A percentile compares a stretch with the other conserved stretches of the same genome.
phyloP scores from a whole-genome alignment of 2,797 vertebrate species.

The Esox masquinongy region DNA sequence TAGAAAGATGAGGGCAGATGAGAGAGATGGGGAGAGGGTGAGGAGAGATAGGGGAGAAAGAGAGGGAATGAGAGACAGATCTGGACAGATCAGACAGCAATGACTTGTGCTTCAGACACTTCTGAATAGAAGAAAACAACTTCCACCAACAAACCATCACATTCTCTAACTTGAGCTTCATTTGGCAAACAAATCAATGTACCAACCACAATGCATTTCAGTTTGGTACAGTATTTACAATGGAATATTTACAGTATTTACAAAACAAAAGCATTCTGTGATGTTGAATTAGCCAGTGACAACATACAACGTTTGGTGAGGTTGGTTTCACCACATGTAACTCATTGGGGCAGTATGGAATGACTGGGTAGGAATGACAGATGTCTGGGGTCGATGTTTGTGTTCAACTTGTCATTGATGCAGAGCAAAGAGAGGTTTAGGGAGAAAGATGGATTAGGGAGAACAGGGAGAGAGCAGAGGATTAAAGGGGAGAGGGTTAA shows the following conservation, averaged over 20 bases:
- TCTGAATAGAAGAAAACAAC: conserved; percentile 27
- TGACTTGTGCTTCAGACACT: conserved; percentile 22
- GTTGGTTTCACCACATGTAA: conserved; percentile 1
- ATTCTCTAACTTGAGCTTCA: neutral
- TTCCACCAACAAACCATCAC: conserved; percentile 11
- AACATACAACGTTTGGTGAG: neutral
- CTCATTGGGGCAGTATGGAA: neutral
- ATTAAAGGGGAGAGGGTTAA: no score
- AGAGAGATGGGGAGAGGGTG: neutral
- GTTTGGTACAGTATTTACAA: neutral
- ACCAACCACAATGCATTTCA: conserved; percentile 2
- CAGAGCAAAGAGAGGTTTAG: neutral
- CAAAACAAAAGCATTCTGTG: neutral
- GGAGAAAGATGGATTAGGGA: no score
- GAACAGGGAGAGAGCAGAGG: no score
- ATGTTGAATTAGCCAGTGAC: neutral
- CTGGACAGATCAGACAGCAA: conserved; percentile 21
- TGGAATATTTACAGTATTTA: neutral
- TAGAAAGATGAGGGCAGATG: conserved; percentile 14
- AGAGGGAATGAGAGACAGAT: neutral
- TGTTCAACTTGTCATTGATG: neutral
- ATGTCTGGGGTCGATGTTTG: neutral
- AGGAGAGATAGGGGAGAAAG: neutral
- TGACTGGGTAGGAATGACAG: neutral
- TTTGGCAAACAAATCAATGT: neutral